Evolutionary conservation across 1,140 invertebrate species (phyloP).

Genomic region (Drosophila pallidifrons): DNA sequence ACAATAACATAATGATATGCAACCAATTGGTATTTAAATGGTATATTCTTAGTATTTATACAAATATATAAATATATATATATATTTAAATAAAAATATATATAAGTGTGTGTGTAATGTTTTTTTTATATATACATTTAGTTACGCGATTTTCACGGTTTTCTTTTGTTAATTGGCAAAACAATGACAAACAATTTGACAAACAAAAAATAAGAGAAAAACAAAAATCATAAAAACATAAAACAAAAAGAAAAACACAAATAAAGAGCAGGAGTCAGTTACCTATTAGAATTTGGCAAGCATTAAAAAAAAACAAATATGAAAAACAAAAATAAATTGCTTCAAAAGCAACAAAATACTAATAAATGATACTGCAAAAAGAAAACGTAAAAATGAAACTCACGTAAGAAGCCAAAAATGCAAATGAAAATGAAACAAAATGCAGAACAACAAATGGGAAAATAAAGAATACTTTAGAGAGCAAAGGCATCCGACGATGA

Average conservation of each 20-base stretch:
- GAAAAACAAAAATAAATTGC: slow-evolving; percentile 51
- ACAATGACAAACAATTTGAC: slow-evolving; percentile 58
- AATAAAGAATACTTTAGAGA: slow-evolving; percentile 45
- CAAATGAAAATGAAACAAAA: slow-evolving; percentile 25
- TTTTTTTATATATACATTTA: slow-evolving; percentile 26
- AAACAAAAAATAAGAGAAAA: slow-evolving; percentile 46
- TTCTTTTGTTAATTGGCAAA: slow-evolving; percentile 78
- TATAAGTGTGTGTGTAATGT: slow-evolving; percentile 50
- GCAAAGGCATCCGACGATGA: slow-evolving; percentile 28
- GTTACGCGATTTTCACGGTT: slow-evolving; percentile 42
- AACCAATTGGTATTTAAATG: slow-evolving; percentile 45
- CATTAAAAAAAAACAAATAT: slow-evolving; percentile 44
- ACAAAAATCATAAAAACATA: slow-evolving; percentile 9
- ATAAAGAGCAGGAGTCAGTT: slow-evolving; percentile 84
- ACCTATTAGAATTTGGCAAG: slow-evolving; percentile 84
- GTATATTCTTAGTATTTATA: slow-evolving; percentile 40
- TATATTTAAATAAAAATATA: slow-evolving; percentile 9
- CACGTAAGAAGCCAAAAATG: slow-evolving; percentile 30
- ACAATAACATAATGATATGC: slow-evolving; percentile 30
- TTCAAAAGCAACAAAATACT: slow-evolving; percentile 78
- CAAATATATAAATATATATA: slow-evolving; percentile 16
- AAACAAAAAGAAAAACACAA: slow-evolving; percentile 43
- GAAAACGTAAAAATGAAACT: slow-evolving; percentile 19
- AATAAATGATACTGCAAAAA: slow-evolving; percentile 32
- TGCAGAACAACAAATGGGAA: slow-evolving; percentile 18